Percentiles rank a stretch among this genome's conserved stretches.
Conservation (phyloP, 2,113 vertebrate genomes). For the Ammospiza caudacuta region DNA sequence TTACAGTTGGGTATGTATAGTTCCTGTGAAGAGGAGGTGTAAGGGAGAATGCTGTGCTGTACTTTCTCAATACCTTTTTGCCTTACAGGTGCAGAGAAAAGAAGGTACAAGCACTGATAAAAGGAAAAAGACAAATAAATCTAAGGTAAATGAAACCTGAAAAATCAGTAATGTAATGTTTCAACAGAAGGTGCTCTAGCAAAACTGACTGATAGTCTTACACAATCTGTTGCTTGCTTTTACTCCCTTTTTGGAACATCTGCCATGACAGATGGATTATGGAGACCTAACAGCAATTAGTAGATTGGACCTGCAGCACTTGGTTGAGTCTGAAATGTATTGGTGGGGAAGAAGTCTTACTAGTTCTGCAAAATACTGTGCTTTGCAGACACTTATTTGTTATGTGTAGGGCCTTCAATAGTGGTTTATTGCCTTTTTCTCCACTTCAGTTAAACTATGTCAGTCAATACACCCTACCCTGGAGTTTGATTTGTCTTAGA, state of each 20-base stretch:
- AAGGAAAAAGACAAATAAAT: constrained; percentile 90
- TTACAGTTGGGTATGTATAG: constrained; percentile 87
- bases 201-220: background rate
- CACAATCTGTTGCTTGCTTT: constrained; percentile 2
- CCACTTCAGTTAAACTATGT: background rate
- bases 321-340: background rate
- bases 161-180: background rate
- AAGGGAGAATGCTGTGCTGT: background rate
- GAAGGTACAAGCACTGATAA: constrained; percentile 83
- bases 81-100: constrained; percentile 85
- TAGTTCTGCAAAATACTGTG: background rate
- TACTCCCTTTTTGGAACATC: background rate
- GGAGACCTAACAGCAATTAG: background rate
- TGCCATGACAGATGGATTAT: constrained; percentile 4
- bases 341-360: background rate
- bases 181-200: background rate
- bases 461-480: background rate
- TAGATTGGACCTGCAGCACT: background rate
- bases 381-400: constrained; percentile 32
- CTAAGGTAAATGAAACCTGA: constrained; percentile 83
- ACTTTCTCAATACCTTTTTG: background rate
- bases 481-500: background rate
- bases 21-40: background rate
- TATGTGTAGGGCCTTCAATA: constrained; percentile 45
- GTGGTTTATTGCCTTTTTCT: background rate